Conservation (phyloP, 2,888 invertebrate genomes). For the Amblyjoppa fuscipennis region DNA sequence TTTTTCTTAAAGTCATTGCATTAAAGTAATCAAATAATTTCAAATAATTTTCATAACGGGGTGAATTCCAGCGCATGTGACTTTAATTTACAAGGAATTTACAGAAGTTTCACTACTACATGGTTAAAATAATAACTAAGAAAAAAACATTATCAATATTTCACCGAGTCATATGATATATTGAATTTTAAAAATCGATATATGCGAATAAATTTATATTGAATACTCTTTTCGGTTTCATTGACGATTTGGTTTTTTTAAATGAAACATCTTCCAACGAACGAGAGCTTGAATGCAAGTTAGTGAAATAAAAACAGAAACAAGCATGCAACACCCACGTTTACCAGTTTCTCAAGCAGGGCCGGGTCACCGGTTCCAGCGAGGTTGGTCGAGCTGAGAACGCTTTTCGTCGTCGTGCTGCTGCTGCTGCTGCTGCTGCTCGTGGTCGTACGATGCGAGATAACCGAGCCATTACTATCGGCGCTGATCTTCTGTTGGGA, state of each 20-base stretch:
- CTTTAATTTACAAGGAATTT: no score
- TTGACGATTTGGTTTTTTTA: not conserved
- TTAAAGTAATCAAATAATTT: not conserved
- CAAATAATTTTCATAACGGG: no score
- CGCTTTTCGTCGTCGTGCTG: constrained; percentile 76
- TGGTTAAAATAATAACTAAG: not conserved
- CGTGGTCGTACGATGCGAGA: constrained; percentile 79
- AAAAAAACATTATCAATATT: not conserved
- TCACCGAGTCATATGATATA: not conserved
- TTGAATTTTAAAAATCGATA: not conserved
- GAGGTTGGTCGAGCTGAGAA: constrained; percentile 77
- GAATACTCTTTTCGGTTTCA: constrained; percentile 2
- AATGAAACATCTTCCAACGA: constrained; percentile 11
- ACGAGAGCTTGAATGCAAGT: not conserved
- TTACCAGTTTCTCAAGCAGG: constrained; percentile 82
- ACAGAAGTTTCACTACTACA: no score
- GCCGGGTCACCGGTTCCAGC: constrained; percentile 78
- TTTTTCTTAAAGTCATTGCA: not conserved
- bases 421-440: constrained; percentile 67
- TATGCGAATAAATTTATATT: not conserved
- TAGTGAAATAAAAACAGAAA: constrained; percentile 52
- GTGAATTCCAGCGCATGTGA: no score
- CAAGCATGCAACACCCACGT: constrained; percentile 78
- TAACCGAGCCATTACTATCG: constrained; percentile 81
- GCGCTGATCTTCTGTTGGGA: constrained; percentile 80